These are phyloP conservation scores for Chrysodeixis includens DNA, from an alignment of 2,888 invertebrate genomes.

Conservation along the genomic window DNA sequence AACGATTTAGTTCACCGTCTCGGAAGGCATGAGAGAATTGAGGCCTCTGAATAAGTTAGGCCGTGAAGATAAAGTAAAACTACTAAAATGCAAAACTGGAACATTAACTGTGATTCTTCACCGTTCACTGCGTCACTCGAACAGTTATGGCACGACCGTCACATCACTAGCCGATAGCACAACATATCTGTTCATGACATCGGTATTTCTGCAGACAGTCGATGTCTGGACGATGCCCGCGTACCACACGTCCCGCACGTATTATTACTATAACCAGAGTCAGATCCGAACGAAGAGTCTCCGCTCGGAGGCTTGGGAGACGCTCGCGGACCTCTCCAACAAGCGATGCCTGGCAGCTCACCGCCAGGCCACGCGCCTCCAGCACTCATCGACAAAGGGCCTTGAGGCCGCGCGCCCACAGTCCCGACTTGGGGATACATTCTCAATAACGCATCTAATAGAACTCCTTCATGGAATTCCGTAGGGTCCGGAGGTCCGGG, in stretches of 20 bases:
- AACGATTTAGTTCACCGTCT: slow-evolving; percentile 62
- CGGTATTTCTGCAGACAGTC: slow-evolving; percentile 85
- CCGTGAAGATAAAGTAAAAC: slow-evolving; percentile 74
- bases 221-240: slow-evolving; percentile 87
- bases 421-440: slow-evolving; percentile 93
- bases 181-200: slow-evolving; percentile 80
- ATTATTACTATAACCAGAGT: slow-evolving; percentile 95
- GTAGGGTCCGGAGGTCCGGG: slow-evolving; percentile 93
- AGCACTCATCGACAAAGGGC: slow-evolving; percentile 85
- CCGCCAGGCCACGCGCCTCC: slow-evolving; percentile 93
- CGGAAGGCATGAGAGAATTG: slow-evolving; percentile 78
- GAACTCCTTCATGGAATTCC: slow-evolving; percentile 94
- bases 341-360: slow-evolving; percentile 89
- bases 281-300: slow-evolving; percentile 94
- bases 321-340: slow-evolving; percentile 87
- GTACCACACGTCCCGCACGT: slow-evolving; percentile 92
- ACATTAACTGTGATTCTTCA: slow-evolving; percentile 58
- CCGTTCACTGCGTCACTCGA: slow-evolving; percentile 57
- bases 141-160: slow-evolving; percentile 71
- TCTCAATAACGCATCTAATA: slow-evolving; percentile 92
- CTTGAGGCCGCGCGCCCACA: slow-evolving; percentile 88
- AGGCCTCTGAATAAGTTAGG: slow-evolving; percentile 81
- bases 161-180: slow-evolving; percentile 59
- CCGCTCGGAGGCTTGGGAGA: slow-evolving; percentile 91
- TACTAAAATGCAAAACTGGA: slow-evolving; percentile 77